These are phyloP conservation scores for Pipistrellus pipistrellus DNA, from an alignment of 2,797 vertebrate species.

Conservation along the genomic window DNA sequence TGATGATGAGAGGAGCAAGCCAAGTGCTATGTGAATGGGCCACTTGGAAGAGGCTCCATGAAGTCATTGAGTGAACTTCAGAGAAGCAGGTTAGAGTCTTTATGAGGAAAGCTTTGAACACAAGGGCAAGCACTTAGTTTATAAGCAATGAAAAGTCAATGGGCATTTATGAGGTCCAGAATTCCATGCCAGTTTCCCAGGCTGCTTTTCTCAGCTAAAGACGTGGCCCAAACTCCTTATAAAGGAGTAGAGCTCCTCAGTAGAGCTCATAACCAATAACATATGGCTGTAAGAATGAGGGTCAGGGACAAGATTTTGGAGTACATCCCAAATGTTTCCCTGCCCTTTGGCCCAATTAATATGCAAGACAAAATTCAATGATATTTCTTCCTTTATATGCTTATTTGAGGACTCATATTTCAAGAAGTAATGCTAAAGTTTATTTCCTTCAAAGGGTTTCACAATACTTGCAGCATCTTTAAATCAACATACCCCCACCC, in stretches of 20 bases:
- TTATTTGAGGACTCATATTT: not conserved
- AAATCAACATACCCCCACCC: not conserved
- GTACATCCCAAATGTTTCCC: not conserved
- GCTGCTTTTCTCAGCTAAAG: not conserved
- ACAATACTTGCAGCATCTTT: constrained; percentile 15
- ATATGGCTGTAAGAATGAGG: not conserved
- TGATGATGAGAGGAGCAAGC: not conserved
- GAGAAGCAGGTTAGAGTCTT: not conserved
- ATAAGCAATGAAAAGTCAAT: not conserved
- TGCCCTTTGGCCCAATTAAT: not conserved
- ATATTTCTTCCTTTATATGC: not conserved
- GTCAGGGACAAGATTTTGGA: not conserved
- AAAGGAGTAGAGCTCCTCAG: not conserved
- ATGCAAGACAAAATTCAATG: not conserved
- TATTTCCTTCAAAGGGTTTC: constrained; percentile 16
- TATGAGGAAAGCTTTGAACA: not conserved
- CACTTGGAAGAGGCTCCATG: not conserved
- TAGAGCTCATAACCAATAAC: not conserved
- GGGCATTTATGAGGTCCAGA: not conserved
- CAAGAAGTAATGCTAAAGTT: not conserved
- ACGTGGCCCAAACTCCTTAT: not conserved
- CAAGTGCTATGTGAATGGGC: not conserved
- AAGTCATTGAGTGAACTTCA: not conserved
- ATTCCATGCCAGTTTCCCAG: not conserved
- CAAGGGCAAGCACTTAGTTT: not conserved